Percentiles rank a stretch among this genome's conserved stretches.
Evolutionary conservation across 2,113 vertebrate genomes (phyloP).

Genomic region (Mus pahari): DNA sequence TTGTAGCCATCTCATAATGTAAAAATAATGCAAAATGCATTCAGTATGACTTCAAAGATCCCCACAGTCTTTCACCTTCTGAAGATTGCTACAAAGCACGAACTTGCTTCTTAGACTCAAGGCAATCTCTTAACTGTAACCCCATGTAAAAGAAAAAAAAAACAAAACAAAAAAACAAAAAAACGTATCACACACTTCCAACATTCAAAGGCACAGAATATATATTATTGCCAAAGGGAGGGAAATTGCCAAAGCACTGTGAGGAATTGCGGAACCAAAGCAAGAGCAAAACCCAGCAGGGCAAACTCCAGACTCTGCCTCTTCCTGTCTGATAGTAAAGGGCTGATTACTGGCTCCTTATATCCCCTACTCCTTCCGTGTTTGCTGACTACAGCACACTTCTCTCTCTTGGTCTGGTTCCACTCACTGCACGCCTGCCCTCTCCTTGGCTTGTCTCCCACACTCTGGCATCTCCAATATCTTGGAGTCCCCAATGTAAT

Average conservation of each 20-base stretch:
- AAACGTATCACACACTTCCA: background rate
- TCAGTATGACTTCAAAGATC: background rate
- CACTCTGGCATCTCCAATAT: background rate
- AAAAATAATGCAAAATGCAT: background rate
- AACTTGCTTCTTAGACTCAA: background rate
- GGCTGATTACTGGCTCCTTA: background rate
- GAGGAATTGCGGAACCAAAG: background rate
- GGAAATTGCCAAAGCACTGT: background rate
- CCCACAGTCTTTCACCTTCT: background rate
- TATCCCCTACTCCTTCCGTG: background rate
- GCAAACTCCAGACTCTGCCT: background rate
- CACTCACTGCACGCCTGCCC: no score
- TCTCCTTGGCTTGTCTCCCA: background rate
- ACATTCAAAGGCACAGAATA: background rate
- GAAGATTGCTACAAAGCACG: background rate
- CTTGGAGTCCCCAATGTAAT: no score
- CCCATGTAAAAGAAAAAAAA: background rate
- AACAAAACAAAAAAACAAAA: background rate
- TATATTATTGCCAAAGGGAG: background rate
- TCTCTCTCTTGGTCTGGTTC: background rate
- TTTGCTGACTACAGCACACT: background rate
- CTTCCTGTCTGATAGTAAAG: background rate
- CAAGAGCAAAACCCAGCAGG: background rate
- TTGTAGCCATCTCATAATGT: background rate
- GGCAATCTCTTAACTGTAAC: background rate